These are phyloP conservation scores for Daboia siamensis DNA, from an alignment of 2,113 vertebrate species.

Conservation along the genomic window DNA sequence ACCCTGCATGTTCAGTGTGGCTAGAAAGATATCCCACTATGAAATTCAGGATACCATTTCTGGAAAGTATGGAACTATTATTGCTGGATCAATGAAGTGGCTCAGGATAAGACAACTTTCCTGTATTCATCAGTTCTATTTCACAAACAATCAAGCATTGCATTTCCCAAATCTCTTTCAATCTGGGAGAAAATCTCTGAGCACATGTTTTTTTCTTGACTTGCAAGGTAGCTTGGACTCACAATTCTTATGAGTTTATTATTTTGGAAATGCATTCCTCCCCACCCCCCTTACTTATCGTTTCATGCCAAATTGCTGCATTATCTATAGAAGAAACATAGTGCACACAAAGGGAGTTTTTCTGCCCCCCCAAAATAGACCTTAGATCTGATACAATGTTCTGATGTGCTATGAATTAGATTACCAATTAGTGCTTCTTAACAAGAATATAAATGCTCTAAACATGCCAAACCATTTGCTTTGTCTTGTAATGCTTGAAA, in stretches of 20 bases:
- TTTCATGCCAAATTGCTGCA: neutral
- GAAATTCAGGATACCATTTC: neutral
- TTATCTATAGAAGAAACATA: neutral
- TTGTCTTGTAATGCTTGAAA: slow-evolving; percentile 13
- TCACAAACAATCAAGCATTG: neutral
- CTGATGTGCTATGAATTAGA: neutral
- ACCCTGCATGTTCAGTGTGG: neutral
- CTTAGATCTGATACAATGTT: neutral
- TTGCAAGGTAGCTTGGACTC: neutral
- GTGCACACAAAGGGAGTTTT: neutral
- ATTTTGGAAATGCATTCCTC: neutral
- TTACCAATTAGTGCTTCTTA: neutral
- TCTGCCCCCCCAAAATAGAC: neutral
- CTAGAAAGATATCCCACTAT: neutral
- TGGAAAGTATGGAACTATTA: neutral
- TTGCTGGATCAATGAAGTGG: neutral
- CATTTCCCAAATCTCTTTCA: neutral
- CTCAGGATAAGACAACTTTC: neutral
- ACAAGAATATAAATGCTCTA: neutral
- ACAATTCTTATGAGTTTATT: neutral
- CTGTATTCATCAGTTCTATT: neutral
- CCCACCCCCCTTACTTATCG: neutral
- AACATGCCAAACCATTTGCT: neutral
- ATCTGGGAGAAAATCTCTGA: neutral
- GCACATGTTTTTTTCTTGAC: neutral